Evolutionary conservation across 2,113 vertebrate species (phyloP).

Genomic region (Nipponia nippon): DNA sequence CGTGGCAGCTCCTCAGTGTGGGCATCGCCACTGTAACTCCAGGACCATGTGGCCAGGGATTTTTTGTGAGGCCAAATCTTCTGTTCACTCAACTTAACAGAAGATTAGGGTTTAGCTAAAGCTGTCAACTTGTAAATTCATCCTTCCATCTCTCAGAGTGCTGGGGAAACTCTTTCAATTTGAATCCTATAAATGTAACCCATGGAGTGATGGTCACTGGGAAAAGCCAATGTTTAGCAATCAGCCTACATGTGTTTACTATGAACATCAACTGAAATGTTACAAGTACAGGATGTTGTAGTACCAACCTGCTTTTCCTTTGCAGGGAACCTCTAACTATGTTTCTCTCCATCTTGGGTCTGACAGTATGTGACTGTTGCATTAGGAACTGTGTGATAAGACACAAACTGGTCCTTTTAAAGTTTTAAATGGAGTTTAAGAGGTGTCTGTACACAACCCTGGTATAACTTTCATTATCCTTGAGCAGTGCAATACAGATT

Average conservation of each 20-base stretch:
- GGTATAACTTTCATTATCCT: not conserved
- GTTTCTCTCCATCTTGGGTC: not conserved
- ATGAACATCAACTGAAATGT: not conserved
- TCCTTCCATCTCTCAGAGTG: not conserved
- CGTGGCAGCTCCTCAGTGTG: fast-evolving
- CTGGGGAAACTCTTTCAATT: not conserved
- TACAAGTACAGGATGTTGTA: not conserved
- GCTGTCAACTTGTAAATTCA: not conserved
- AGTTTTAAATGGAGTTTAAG: not conserved
- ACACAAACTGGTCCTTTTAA: not conserved
- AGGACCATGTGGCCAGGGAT: not conserved
- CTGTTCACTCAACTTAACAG: not conserved
- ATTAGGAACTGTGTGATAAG: not conserved
- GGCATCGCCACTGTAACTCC: not conserved
- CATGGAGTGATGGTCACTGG: no score
- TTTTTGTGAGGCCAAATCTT: not conserved
- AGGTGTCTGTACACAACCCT: not conserved
- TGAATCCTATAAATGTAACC: not conserved
- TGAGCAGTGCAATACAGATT: not conserved
- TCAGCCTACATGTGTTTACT: not conserved
- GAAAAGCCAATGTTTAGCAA: not conserved
- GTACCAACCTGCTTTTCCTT: not conserved
- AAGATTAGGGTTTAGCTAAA: not conserved
- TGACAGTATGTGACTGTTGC: not conserved
- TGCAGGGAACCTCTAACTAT: not conserved